Conservation (phyloP, 1,140 invertebrate genomes). For the Trachymyrmex cornetzi region DNA sequence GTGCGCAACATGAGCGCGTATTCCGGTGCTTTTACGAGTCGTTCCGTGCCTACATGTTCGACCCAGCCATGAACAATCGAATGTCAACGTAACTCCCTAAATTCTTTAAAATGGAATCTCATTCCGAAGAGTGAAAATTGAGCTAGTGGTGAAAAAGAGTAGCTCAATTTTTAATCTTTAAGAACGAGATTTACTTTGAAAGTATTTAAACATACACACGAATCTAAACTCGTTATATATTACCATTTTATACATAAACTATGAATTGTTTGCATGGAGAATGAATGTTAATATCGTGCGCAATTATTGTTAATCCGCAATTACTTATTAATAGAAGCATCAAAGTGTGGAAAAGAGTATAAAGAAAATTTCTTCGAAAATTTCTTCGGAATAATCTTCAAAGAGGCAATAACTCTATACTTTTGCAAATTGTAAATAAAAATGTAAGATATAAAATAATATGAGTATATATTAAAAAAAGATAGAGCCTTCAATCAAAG, state of each 20-base stretch:
- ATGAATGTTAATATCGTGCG: not conserved
- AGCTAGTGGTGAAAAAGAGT: too few relatives aligned
- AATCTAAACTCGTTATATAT: not conserved
- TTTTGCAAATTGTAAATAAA: conserved; percentile 4
- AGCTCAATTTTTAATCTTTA: too few relatives aligned
- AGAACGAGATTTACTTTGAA: too few relatives aligned
- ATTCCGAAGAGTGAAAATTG: too few relatives aligned
- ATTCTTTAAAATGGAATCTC: too few relatives aligned
- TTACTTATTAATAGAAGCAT: not conserved
- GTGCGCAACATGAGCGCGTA: conserved; percentile 5
- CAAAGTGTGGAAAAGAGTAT: not conserved
- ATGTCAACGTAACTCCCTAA: not conserved
- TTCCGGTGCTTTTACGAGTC: not conserved
- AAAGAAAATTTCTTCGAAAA: not conserved
- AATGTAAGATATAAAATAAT: not conserved
- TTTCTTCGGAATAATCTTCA: not conserved
- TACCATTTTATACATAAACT: not conserved
- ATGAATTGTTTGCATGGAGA: not conserved
- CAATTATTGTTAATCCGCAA: not conserved
- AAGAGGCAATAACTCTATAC: not conserved
- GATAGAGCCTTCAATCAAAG: not conserved
- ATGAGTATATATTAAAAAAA: not conserved
- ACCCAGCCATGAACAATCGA: not conserved
- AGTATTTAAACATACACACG: too few relatives aligned
- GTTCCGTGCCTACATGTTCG: conserved; percentile 18